Conservation (phyloP, 2,797 vertebrate genomes). For the Anguilla megastoma region DNA sequence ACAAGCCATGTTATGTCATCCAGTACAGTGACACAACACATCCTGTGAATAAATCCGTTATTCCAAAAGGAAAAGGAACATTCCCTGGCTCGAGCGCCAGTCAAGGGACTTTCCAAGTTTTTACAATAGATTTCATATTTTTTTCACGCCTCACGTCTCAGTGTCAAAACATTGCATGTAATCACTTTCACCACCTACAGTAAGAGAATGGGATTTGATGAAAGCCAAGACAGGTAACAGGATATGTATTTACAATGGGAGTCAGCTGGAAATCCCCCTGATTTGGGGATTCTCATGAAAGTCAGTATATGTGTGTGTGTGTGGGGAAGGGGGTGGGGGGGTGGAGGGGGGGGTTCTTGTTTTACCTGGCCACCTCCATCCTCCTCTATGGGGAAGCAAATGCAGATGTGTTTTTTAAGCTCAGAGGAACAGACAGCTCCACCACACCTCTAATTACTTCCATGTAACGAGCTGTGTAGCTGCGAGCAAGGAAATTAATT, state of each 20-base stretch:
- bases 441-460: conserved; percentile 67
- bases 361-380: background rate
- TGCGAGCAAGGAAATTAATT: conserved; percentile 51
- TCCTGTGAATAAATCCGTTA: background rate
- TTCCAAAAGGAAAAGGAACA: background rate
- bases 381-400: conserved; percentile 36
- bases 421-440: conserved; percentile 65
- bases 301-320: background rate
- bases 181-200: background rate
- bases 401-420: conserved; percentile 51
- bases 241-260: conserved; percentile 9
- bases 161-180: background rate
- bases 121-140: background rate
- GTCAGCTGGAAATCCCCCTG: background rate
- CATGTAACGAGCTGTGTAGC: conserved; percentile 51
- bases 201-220: background rate
- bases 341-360: background rate
- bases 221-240: background rate
- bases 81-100: background rate
- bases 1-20: background rate
- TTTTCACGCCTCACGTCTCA: background rate
- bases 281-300: background rate
- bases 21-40: background rate
- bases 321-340: background rate
- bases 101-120: background rate